These are phyloP conservation scores for Xylota sylvarum DNA, from an alignment of 2,888 invertebrate species.

Conservation along the genomic window DNA sequence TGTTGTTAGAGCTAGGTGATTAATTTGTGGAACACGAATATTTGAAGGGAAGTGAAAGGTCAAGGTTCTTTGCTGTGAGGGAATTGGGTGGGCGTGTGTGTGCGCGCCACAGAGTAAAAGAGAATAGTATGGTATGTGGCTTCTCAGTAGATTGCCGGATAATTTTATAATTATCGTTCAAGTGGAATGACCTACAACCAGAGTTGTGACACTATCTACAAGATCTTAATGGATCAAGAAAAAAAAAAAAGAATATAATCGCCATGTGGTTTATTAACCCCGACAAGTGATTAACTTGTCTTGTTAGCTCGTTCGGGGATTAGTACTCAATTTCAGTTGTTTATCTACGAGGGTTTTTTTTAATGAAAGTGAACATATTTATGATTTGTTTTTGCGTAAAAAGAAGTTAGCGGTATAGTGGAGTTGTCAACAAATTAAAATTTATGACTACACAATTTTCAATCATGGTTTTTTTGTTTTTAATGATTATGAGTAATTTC, in stretches of 20 bases:
- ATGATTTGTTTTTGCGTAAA: neutral
- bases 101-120: neutral
- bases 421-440: too few species aligned
- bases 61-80: conserved; percentile 33
- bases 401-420: too few species aligned
- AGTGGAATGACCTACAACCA: conserved; percentile 51
- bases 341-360: neutral
- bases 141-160: conserved; percentile 33
- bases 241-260: neutral
- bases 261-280: conserved; percentile 30
- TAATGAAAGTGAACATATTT: conserved; percentile 18
- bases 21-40: conserved; percentile 29
- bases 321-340: conserved; percentile 26
- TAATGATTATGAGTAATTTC: too few species aligned
- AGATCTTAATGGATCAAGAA: conserved; percentile 32
- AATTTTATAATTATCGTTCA: conserved; percentile 47
- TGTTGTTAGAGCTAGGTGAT: conserved; percentile 3
- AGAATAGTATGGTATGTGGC: conserved; percentile 7
- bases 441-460: too few species aligned
- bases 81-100: conserved; percentile 1
- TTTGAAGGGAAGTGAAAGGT: conserved; percentile 23
- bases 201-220: conserved; percentile 48
- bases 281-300: conserved; percentile 15
- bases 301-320: conserved; percentile 20
- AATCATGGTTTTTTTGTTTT: too few species aligned